These are phyloP conservation scores for Drosophila atripex DNA, from an alignment of 2,888 invertebrate species.

Conservation along the genomic window DNA sequence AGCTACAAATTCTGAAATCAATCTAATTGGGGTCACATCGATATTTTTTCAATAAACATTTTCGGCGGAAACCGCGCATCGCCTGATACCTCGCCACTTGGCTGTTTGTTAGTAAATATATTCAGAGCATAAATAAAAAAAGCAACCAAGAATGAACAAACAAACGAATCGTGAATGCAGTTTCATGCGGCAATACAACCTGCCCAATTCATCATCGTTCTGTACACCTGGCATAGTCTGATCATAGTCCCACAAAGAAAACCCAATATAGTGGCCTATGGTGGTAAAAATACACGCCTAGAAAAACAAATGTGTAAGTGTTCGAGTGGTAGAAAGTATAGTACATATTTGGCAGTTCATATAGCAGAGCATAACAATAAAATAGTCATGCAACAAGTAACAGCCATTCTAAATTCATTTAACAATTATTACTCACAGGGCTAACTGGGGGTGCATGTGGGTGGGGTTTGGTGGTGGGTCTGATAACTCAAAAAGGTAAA, in stretches of 20 bases:
- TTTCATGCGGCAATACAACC: conserved; percentile 85
- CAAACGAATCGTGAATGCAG: conserved; percentile 45
- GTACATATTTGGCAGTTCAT: conserved; percentile 2
- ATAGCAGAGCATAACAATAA: conserved; percentile 22
- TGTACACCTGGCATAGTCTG: conserved; percentile 90
- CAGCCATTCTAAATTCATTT: conserved; percentile 9
- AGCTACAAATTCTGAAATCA: not conserved
- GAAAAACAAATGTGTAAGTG: conserved; percentile 64
- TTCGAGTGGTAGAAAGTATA: conserved; percentile 16
- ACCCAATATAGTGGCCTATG: conserved; percentile 89
- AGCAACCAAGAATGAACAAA: conserved; percentile 39
- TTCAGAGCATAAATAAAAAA: conserved; percentile 30
- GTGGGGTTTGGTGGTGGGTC: conserved; percentile 1
- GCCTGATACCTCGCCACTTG: conserved; percentile 13
- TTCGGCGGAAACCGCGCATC: conserved; percentile 9
- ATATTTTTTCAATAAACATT: not conserved
- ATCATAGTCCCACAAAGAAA: conserved; percentile 94
- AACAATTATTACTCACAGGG: conserved; percentile 58
- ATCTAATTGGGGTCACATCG: conserved; percentile 19
- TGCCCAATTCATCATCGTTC: conserved; percentile 93
- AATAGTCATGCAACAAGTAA: conserved; percentile 17
- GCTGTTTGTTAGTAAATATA: conserved; percentile 32
- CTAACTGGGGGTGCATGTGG: conserved; percentile 13
- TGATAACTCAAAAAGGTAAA: not conserved
- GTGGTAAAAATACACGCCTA: conserved; percentile 90